Conservation (phyloP, 2,797 vertebrate species). For the Crocidura indochinensis region DNA sequence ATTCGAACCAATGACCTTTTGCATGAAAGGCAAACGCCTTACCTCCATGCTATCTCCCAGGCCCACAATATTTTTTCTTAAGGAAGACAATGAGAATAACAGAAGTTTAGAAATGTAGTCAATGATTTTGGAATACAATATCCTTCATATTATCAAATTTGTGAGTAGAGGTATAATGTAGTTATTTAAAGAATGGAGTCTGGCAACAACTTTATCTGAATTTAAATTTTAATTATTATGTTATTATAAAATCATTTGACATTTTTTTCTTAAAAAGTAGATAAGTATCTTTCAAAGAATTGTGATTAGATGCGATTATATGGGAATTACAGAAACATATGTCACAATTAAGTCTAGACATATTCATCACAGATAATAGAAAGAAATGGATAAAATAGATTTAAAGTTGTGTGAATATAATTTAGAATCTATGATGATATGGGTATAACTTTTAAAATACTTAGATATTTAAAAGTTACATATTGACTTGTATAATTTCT, state of each 20-base stretch:
- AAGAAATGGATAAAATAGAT: not conserved
- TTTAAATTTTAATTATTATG: constrained; percentile 43
- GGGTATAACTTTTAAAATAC: constrained; percentile 9
- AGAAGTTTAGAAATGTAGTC: constrained; percentile 8
- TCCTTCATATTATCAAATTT: not conserved
- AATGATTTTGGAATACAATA: constrained; percentile 8
- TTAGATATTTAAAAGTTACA: not conserved
- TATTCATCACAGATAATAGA: not conserved
- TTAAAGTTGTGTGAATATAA: not conserved
- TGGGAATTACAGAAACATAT: constrained; percentile 19
- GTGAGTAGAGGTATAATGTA: not conserved
- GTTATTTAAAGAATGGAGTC: not conserved
- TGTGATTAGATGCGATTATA: not conserved
- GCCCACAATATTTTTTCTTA: constrained; percentile 32
- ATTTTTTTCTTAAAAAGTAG: constrained; percentile 43
- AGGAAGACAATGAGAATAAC: constrained; percentile 39
- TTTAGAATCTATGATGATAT: not conserved
- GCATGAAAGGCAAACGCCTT: no score
- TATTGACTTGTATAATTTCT: not conserved
- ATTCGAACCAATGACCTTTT: no score
- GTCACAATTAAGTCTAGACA: not conserved
- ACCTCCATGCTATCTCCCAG: constrained; percentile 29
- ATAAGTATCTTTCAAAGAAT: constrained; percentile 43
- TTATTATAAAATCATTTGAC: constrained; percentile 32
- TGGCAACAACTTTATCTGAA: not conserved